phyloP scores from a whole-genome alignment of 2,888 invertebrate genomes.

The Drosophila koepferae region DNA sequence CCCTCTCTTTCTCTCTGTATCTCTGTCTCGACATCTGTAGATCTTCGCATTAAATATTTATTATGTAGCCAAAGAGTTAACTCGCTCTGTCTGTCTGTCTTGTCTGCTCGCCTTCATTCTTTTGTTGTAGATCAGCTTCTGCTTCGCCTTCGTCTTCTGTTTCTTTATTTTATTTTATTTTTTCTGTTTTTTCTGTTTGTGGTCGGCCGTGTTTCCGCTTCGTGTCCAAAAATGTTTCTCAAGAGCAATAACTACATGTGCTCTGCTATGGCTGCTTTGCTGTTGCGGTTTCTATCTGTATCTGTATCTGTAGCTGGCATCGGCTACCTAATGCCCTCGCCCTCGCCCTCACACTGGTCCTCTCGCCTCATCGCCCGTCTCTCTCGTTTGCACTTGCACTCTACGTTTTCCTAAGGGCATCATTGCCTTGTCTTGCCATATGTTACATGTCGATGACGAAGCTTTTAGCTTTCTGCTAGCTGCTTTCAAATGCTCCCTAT shows the following conservation, averaged over 20 bases:
- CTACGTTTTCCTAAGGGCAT: neutral
- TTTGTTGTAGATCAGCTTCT: constrained; percentile 23
- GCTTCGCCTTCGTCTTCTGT: constrained; percentile 31
- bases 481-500: neutral
- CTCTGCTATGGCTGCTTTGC: constrained; percentile 53
- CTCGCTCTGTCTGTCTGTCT: constrained; percentile 49
- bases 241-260: constrained; percentile 73
- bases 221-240: constrained; percentile 77
- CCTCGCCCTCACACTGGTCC: constrained; percentile 18
- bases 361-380: neutral
- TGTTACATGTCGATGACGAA: neutral
- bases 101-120: constrained; percentile 44
- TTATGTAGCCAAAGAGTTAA: constrained; percentile 80
- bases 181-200: constrained; percentile 41
- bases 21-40: constrained; percentile 37
- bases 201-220: constrained; percentile 71
- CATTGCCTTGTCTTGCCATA: neutral
- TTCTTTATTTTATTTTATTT: constrained; percentile 9
- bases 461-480: neutral
- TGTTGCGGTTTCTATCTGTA: constrained; percentile 56
- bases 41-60: constrained; percentile 76
- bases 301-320: constrained; percentile 42
- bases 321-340: constrained; percentile 64
- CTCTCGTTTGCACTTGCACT: constrained; percentile 1
- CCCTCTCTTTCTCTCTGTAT: neutral